Percentiles rank a stretch among this genome's conserved stretches.
Evolutionary conservation across 2,888 invertebrate species (phyloP).

Genomic region (Polylopha cassiicola): DNA sequence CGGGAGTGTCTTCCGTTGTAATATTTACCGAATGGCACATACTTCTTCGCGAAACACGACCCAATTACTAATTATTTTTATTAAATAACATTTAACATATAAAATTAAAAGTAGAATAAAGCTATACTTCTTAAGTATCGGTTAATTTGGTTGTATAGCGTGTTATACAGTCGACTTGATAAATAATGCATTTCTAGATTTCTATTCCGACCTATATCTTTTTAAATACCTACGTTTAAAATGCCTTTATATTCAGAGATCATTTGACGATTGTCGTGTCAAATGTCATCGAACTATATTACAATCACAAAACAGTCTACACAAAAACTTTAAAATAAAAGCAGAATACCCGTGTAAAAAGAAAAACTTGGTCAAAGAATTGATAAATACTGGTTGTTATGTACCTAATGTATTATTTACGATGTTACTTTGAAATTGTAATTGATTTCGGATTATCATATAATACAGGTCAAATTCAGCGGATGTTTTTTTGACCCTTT

Average conservation of each 20-base stretch:
- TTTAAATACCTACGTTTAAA: too few relatives aligned
- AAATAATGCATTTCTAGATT: too few relatives aligned
- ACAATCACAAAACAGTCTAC: slow-evolving; percentile 29
- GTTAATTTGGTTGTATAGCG: too few relatives aligned
- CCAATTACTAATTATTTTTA: too few relatives aligned
- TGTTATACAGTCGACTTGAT: too few relatives aligned
- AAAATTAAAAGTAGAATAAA: too few relatives aligned
- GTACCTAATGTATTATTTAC: slow-evolving; percentile 15
- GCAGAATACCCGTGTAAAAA: slow-evolving; percentile 5
- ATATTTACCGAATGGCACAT: slow-evolving; percentile 7
- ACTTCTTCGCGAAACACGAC: too few relatives aligned
- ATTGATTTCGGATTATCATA: slow-evolving; percentile 33
- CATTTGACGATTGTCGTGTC: slow-evolving; percentile 18
- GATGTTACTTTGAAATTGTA: slow-evolving; percentile 33
- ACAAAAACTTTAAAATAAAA: slow-evolving; percentile 12
- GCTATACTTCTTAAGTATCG: too few relatives aligned
- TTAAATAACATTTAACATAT: too few relatives aligned
- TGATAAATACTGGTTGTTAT: slow-evolving; percentile 23
- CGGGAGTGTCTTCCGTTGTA: slow-evolving; percentile 13
- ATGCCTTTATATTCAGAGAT: neutral
- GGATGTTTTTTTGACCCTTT: slow-evolving; percentile 15
- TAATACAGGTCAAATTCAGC: slow-evolving; percentile 34
- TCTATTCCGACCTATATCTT: too few relatives aligned
- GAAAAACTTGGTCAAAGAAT: slow-evolving; percentile 40
- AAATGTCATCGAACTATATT: slow-evolving; percentile 28